phyloP scores from a whole-genome alignment of 2,888 invertebrate genomes.

The Fissipunctia ypsillon region DNA sequence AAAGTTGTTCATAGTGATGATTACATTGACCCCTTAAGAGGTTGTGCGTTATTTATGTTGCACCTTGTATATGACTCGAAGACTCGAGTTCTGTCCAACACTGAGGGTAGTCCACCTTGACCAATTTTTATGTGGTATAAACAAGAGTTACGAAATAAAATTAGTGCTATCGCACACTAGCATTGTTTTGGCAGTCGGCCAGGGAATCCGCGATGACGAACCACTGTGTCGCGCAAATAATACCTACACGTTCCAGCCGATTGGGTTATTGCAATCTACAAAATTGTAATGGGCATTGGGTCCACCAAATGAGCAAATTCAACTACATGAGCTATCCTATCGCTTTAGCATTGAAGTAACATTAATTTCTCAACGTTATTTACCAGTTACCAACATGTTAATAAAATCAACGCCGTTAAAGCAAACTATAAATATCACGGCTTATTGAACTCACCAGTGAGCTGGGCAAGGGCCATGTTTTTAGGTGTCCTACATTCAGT shows the following conservation, averaged over 20 bases:
- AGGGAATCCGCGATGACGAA: conserved; percentile 80
- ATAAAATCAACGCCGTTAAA: conserved; percentile 46
- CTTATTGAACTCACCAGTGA: conserved; percentile 29
- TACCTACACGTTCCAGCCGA: conserved; percentile 70
- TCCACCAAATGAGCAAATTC: conserved; percentile 4
- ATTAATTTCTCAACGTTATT: conserved; percentile 10
- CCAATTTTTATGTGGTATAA: conserved; percentile 83
- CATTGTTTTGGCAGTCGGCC: conserved; percentile 79
- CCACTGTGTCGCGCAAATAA: conserved; percentile 79
- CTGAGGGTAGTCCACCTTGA: conserved; percentile 78
- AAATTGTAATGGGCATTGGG: conserved; percentile 4
- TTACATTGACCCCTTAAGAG: too few relatives aligned
- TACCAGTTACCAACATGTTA: conserved; percentile 17
- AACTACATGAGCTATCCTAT: not conserved
- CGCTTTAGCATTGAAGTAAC: not conserved
- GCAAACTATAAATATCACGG: conserved; percentile 62
- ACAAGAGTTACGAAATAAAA: conserved; percentile 87
- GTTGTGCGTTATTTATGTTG: too few relatives aligned
- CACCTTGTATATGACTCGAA: too few relatives aligned
- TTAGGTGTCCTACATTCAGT: conserved; percentile 27
- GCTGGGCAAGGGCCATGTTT: conserved; percentile 55
- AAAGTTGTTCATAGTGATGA: too few relatives aligned
- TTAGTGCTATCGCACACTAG: conserved; percentile 78
- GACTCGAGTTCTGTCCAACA: too few relatives aligned
- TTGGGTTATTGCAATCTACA: conserved; percentile 54